Evolutionary conservation across 2,113 vertebrate genomes (phyloP).

Genomic region (Brachyhypopomus gauderio): DNA sequence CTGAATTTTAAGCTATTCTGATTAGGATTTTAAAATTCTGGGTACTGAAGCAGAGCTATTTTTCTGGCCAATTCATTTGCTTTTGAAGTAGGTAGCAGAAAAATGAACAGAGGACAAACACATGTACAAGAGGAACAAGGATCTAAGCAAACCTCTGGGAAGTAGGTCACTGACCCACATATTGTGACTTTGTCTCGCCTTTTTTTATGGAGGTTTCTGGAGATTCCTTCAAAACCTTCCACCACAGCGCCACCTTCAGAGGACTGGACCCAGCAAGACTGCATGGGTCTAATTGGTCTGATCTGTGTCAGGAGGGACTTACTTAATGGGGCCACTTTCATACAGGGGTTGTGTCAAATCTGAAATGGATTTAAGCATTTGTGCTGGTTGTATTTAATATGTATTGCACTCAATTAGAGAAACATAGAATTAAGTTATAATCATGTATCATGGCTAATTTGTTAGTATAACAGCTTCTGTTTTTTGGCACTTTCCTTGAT

Average conservation of each 20-base stretch:
- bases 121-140: neutral
- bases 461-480: too few relatives aligned
- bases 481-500: too few relatives aligned
- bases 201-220: constrained; percentile 23
- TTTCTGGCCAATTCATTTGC: neutral
- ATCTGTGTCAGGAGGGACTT: constrained; percentile 15
- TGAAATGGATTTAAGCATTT: constrained; percentile 11
- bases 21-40: too few relatives aligned
- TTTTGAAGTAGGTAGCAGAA: neutral
- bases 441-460: neutral
- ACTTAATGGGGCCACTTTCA: constrained; percentile 30
- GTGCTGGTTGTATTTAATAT: neutral
- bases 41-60: too few relatives aligned
- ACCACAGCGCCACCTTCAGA: neutral
- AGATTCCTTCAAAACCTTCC: constrained; percentile 1
- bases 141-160: constrained; percentile 21
- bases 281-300: neutral
- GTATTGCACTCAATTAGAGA: neutral
- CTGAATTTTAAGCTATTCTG: too few relatives aligned
- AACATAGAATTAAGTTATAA: neutral
- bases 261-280: neutral
- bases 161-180: constrained; percentile 53
- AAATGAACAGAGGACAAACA: neutral
- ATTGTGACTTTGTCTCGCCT: constrained; percentile 11
- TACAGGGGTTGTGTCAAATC: constrained; percentile 31